Evolutionary conservation across 2,888 invertebrate species (phyloP), one percentile per base, ranked within the genome.

Genomic region (Drosophila meridiana): DNA sequence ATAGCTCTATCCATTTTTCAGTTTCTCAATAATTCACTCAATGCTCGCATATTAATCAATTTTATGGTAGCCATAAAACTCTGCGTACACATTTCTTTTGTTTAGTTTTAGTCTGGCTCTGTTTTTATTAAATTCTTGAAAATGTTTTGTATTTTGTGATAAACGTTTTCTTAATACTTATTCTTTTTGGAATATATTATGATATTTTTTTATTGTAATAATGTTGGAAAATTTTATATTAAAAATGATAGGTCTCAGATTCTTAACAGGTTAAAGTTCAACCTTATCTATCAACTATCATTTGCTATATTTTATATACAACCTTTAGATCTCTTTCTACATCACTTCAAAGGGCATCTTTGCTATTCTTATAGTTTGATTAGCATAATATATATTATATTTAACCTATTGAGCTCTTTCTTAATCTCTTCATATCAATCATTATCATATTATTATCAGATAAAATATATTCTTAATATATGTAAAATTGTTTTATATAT

Each of bases 21-120:
- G 42, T 59, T n/a, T 26, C 14, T 36, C 34, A 42, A 52, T 34
- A 14, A 14, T 38, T 20, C 13, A 9, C n/a, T 50, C 38, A 20
- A 9, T 38, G 38, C 9, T 28, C 52, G 7, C 2, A 26, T 55
- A 38, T 64, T 36, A 47, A 42, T 34, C 61, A 52, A 34, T 53
- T 61, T 61, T 42, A 61, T 61, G 61, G 20, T 26, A 7, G 38
- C 30, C 11, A 61, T 42, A 50, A 52, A 61, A 20, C 20, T 28
- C 6, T 43, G 20, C 34, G 34, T 28, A 50, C 20, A 38, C 20
- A 6, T 28, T 55, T 32, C 32, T 11, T 36, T 40, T 14, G 8
- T 6, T 30, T 13, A 20, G 32, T n/a, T 26, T 32, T 57, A 14
- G 36, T 1, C 20, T 34, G 1, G 28, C 8, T n/a, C 11, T 42